Percentiles rank a stretch among this genome's conserved stretches.
Conservation (phyloP, 2,888 invertebrate genomes). For the Frankliniella fusca region DNA sequence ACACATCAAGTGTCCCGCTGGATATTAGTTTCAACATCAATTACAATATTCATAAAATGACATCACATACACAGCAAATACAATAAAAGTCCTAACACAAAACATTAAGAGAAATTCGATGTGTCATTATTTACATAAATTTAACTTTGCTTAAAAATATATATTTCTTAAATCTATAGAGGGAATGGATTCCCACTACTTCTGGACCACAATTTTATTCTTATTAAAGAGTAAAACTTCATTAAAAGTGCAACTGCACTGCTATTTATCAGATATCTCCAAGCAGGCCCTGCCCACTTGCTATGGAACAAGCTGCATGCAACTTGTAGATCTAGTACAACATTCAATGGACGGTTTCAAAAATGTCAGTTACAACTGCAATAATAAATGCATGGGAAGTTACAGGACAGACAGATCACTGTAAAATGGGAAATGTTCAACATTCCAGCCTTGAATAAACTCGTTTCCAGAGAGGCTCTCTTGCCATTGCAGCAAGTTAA, state of each 20-base stretch:
- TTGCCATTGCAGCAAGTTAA: not conserved
- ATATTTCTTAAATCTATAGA: not conserved
- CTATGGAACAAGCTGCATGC: not conserved
- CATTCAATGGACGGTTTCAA: conserved; percentile 2
- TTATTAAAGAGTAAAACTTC: not conserved
- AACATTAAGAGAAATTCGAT: conserved; percentile 2
- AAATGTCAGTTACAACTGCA: not conserved
- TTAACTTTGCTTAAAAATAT: not conserved
- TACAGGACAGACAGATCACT: not conserved
- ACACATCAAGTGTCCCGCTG: not conserved
- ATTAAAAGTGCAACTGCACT: not conserved
- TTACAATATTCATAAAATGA: not conserved
- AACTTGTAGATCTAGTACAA: not conserved
- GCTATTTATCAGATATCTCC: not conserved
- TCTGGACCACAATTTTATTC: conserved; percentile 5
- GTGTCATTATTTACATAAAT: conserved; percentile 9
- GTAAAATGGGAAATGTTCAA: not conserved
- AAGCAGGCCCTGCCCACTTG: not conserved
- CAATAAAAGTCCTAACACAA: not conserved
- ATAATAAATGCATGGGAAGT: not conserved
- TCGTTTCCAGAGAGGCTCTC: not conserved
- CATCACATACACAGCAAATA: not conserved
- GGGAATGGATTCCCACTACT: not conserved
- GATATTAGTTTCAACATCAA: not conserved
- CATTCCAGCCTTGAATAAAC: not conserved